A percentile compares a stretch with the other conserved stretches of the same genome.
Conservation (phyloP, 1,140 invertebrate genomes). For the Archegozetes longisetosus region DNA sequence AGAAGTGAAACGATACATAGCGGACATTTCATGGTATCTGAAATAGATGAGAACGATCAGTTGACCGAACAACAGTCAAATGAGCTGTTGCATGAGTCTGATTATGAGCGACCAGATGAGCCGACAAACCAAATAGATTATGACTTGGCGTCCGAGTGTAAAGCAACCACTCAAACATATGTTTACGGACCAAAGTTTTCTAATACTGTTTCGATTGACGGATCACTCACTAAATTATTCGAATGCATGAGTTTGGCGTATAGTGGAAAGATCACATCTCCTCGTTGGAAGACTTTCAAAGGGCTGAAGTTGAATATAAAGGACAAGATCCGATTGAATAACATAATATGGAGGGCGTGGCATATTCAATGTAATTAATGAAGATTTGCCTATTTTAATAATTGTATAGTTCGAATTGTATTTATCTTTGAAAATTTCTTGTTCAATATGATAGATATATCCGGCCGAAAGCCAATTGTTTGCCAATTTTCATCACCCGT, state of each 20-base stretch:
- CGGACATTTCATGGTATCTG: conserved; percentile 94
- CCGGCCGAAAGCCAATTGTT: conserved; percentile 69
- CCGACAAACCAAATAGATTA: not conserved
- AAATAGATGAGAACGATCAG: conserved; percentile 77
- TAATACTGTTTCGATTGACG: conserved; percentile 62
- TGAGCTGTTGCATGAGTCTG: not conserved
- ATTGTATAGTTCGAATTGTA: conserved; percentile 2
- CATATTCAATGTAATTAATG: conserved; percentile 89
- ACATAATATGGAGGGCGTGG: conserved; percentile 99
- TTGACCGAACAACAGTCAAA: conserved; percentile 43
- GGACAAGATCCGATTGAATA: conserved; percentile 96
- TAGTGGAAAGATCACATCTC: conserved; percentile 94
- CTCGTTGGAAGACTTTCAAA: conserved; percentile 99
- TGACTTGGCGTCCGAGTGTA: conserved; percentile 32
- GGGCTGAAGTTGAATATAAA: conserved; percentile 90
- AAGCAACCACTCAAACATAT: conserved; percentile 33
- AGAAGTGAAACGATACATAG: conserved; percentile 69
- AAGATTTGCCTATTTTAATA: not conserved
- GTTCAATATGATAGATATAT: conserved; percentile 56
- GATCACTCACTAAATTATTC: conserved; percentile 82
- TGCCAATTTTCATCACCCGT: conserved; percentile 89
- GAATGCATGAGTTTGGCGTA: conserved; percentile 92
- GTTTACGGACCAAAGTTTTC: conserved; percentile 22
- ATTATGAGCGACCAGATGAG: not conserved
- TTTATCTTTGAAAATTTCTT: not conserved